Evolutionary conservation across 2,888 invertebrate species (phyloP).

Genomic region (Scelioninae gen. 1): DNA sequence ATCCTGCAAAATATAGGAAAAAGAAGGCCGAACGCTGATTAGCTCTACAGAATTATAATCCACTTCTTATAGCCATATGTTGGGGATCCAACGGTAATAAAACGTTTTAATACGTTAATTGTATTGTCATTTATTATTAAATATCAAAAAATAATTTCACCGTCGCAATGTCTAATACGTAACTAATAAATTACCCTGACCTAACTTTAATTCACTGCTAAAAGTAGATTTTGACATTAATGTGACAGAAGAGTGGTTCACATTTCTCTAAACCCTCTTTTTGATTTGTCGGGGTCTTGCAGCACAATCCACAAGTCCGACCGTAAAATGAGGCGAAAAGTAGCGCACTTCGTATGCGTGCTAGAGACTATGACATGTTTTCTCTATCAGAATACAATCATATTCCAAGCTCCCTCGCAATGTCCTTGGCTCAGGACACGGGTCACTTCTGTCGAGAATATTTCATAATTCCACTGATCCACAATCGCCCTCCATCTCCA

Average conservation of each 20-base stretch:
- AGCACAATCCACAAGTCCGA: constrained; percentile 35
- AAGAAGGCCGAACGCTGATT: too few species aligned
- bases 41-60: too few species aligned
- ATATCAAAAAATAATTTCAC: neutral
- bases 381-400: constrained; percentile 78
- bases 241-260: constrained; percentile 61
- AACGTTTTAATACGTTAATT: too few species aligned
- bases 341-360: constrained; percentile 76
- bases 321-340: constrained; percentile 58
- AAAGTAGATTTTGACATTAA: constrained; percentile 67
- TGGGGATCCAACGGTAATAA: too few species aligned
- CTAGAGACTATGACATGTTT: constrained; percentile 77
- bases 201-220: constrained; percentile 52
- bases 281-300: constrained; percentile 64
- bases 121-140: too few species aligned
- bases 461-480: constrained; percentile 69
- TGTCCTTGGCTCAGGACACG: constrained; percentile 53
- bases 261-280: constrained; percentile 57
- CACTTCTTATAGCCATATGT: too few species aligned
- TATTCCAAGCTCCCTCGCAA: constrained; percentile 64
- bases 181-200: constrained; percentile 49
- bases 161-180: constrained; percentile 13
- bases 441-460: constrained; percentile 62
- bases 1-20: too few species aligned
- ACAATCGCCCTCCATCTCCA: constrained; percentile 55